Percentiles rank a stretch among this genome's conserved stretches.
Conservation (phyloP, 2,797 vertebrate species). For the Heterohyrax brucei region DNA sequence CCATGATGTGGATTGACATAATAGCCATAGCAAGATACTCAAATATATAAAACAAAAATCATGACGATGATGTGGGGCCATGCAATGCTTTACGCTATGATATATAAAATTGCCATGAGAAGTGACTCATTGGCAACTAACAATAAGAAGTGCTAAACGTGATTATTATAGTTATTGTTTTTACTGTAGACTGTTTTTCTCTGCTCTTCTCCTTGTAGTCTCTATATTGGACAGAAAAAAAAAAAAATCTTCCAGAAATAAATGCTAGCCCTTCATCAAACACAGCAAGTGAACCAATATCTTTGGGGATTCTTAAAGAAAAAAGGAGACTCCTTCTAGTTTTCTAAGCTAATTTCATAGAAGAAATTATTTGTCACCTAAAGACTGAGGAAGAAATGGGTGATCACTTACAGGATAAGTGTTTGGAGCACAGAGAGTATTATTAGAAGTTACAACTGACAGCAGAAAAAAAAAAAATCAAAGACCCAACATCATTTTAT, state of each 20-base stretch:
- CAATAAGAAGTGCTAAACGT: not conserved
- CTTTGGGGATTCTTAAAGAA: not conserved
- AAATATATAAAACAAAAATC: too few species aligned
- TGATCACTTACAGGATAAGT: not conserved
- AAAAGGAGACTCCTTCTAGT: not conserved
- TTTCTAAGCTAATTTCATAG: slow-evolving; percentile 45
- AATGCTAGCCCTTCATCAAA: not conserved
- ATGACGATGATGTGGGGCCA: too few species aligned
- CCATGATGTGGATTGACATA: too few species aligned
- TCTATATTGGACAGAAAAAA: not conserved
- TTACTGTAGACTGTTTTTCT: not conserved
- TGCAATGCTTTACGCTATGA: too few species aligned
- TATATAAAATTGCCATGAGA: too few species aligned
- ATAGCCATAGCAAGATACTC: too few species aligned
- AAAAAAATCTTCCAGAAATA: slow-evolving; percentile 10
- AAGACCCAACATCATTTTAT: not conserved
- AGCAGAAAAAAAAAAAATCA: not conserved
- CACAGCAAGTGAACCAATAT: not conserved
- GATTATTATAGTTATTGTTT: not conserved
- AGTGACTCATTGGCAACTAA: too few species aligned
- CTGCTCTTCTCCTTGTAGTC: not conserved
- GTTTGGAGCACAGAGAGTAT: not conserved
- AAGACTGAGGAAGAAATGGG: not conserved
- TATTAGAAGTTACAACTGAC: not conserved
- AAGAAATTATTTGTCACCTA: slow-evolving; percentile 32